These are phyloP conservation scores for Pristionchus mayeri DNA, from an alignment of 2,888 invertebrate genomes.

Conservation along the genomic window DNA sequence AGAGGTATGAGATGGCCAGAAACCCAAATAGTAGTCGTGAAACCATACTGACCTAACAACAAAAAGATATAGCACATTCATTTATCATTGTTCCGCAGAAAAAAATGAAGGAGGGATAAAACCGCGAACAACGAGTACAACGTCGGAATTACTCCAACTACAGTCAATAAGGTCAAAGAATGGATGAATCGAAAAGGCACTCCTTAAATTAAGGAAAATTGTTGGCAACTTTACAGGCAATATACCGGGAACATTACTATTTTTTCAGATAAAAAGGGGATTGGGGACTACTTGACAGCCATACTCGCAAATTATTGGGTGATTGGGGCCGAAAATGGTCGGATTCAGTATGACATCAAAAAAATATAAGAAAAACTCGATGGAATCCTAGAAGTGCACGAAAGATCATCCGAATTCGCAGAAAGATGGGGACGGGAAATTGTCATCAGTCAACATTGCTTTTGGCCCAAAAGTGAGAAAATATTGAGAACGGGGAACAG, in stretches of 20 bases:
- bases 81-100: slow-evolving; percentile 5
- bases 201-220: neutral
- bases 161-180: neutral
- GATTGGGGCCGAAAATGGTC: slow-evolving; percentile 30
- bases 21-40: too few species aligned
- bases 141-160: too few species aligned
- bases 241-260: neutral
- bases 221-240: slow-evolving; percentile 28
- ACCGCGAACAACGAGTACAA: slow-evolving; percentile 29
- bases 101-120: slow-evolving; percentile 4
- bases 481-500: neutral
- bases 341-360: slow-evolving; percentile 18
- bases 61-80: too few species aligned
- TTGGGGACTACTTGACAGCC: neutral
- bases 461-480: slow-evolving; percentile 6
- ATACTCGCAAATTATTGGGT: slow-evolving; percentile 27
- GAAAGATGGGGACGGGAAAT: slow-evolving; percentile 28
- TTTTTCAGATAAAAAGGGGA: neutral
- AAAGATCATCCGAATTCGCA: slow-evolving; percentile 29
- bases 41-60: too few species aligned
- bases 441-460: slow-evolving; percentile 41
- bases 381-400: slow-evolving; percentile 29
- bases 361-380: neutral
- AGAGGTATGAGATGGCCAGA: too few species aligned
- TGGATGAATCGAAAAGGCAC: neutral